Evolutionary conservation across 2,888 invertebrate species (phyloP).

Genomic region (Andricus curvator): DNA sequence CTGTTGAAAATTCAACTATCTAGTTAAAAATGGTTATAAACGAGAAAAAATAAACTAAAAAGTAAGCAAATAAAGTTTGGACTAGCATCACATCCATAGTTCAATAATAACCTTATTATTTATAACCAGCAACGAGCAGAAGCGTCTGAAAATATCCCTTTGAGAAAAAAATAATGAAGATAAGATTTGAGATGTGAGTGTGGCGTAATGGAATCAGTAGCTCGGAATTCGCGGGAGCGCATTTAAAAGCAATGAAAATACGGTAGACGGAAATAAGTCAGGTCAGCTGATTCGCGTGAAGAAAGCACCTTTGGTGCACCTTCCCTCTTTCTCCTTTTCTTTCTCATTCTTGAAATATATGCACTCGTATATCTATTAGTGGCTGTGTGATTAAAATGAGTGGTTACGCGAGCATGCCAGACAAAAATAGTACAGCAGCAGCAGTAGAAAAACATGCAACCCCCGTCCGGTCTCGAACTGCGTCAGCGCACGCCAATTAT

Average conservation of each 20-base stretch:
- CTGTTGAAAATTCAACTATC: no score
- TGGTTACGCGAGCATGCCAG: constrained; percentile 70
- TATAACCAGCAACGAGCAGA: no score
- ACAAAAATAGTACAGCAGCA: constrained; percentile 68
- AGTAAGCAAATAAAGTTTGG: no score
- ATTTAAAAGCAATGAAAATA: background rate
- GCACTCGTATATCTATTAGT: constrained; percentile 57
- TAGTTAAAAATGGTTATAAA: no score
- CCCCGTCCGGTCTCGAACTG: constrained; percentile 40
- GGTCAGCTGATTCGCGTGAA: constrained; percentile 7
- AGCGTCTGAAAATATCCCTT: background rate
- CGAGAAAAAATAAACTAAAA: no score
- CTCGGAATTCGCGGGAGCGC: background rate
- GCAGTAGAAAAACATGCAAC: constrained; percentile 65
- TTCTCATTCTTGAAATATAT: background rate
- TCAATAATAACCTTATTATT: no score
- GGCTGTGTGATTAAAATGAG: constrained; percentile 56
- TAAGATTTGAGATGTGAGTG: background rate
- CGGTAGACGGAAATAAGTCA: background rate
- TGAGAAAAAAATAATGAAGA: background rate
- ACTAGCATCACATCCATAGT: no score
- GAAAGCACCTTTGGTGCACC: background rate
- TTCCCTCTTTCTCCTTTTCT: background rate
- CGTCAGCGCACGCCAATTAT: constrained; percentile 57
- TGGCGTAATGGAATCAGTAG: constrained; percentile 10